These are phyloP conservation scores for Spinus pinus DNA, from an alignment of 2,797 vertebrate genomes.

Conservation along the genomic window DNA sequence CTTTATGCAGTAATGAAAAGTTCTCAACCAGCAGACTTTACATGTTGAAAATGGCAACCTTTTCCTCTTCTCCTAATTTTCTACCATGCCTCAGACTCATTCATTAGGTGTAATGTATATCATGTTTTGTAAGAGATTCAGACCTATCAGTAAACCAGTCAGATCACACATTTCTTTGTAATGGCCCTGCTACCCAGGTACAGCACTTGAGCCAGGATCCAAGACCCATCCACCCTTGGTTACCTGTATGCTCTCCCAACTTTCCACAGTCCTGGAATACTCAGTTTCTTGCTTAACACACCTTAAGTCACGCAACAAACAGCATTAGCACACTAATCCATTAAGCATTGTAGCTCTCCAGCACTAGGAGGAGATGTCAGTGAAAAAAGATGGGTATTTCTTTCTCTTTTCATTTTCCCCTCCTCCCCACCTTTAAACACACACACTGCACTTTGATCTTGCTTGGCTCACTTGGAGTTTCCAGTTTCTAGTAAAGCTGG, in stretches of 20 bases:
- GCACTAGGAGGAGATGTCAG: not conserved
- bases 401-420: not conserved
- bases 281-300: not conserved
- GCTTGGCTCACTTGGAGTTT: not conserved
- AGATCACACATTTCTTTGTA: not conserved
- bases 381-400: not conserved
- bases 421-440: not conserved
- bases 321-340: not conserved
- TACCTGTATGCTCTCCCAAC: not conserved
- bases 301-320: not conserved
- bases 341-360: not conserved
- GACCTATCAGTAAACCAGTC: not conserved
- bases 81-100: not conserved
- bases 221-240: rapidly evolving
- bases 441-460: not conserved
- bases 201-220: not conserved
- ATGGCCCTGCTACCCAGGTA: not conserved
- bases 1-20: not conserved
- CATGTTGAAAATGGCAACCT: not conserved
- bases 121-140: not conserved
- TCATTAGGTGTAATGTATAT: not conserved
- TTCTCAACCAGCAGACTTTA: not conserved
- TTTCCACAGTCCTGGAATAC: not conserved
- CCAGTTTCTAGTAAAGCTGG: not conserved
- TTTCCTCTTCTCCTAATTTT: not conserved